Percentiles rank a stretch among this genome's conserved stretches.
Evolutionary conservation across 64 coral and sea anemone species (phyloP).

Genomic region (Orbicella faveolata): DNA sequence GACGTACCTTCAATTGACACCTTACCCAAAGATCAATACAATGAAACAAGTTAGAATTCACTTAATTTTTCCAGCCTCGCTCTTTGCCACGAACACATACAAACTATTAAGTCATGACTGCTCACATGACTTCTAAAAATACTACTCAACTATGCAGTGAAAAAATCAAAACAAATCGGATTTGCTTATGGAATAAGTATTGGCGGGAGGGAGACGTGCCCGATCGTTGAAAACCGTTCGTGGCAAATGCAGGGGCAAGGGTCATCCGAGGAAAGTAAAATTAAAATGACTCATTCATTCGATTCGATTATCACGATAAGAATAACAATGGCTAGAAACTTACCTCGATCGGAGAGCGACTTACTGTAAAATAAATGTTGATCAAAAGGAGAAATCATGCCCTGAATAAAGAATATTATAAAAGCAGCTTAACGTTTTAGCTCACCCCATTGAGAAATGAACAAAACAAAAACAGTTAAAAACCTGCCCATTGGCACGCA

Average conservation of each 20-base stretch:
- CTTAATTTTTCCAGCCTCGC: neutral
- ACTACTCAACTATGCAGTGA: neutral
- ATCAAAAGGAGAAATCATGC: neutral
- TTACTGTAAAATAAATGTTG: neutral
- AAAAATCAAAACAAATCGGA: neutral
- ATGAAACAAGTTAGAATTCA: neutral
- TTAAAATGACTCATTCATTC: neutral
- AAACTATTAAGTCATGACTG: neutral
- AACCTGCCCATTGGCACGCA: neutral
- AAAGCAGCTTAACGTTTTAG: neutral
- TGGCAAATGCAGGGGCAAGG: neutral
- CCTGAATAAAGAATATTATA: neutral
- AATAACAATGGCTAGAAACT: neutral
- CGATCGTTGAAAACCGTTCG: too few relatives aligned
- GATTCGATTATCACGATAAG: neutral
- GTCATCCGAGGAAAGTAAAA: neutral
- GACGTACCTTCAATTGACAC: neutral
- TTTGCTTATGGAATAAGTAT: too few relatives aligned
- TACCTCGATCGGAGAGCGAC: neutral
- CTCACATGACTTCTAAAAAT: neutral
- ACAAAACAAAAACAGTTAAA: neutral
- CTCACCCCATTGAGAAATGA: neutral
- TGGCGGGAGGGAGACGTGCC: too few relatives aligned
- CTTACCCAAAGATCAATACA: neutral
- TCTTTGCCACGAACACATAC: neutral